These are phyloP conservation scores for Pachliopta kotzebuea DNA, from an alignment of 2,888 invertebrate species.

Conservation along the genomic window DNA sequence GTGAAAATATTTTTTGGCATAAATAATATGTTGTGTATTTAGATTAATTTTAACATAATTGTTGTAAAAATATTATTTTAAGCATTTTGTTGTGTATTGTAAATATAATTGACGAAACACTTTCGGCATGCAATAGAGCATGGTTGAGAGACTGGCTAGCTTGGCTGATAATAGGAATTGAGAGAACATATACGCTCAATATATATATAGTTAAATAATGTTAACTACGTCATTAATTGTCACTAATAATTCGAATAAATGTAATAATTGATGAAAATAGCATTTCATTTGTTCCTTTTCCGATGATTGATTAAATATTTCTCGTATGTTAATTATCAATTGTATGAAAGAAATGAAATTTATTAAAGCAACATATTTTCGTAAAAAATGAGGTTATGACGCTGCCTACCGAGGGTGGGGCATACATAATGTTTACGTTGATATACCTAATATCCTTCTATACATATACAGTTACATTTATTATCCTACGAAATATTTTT, in stretches of 20 bases:
- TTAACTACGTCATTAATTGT: constrained; percentile 70
- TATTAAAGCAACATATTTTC: constrained; percentile 56
- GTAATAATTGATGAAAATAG: constrained; percentile 53
- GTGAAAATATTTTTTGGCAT: neutral
- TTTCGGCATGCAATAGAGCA: constrained; percentile 44
- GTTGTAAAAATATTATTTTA: constrained; percentile 33
- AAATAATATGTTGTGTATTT: too few relatives aligned
- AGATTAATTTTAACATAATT: too few relatives aligned
- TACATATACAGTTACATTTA: too few relatives aligned
- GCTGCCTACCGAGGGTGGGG: constrained; percentile 50
- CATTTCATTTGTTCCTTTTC: constrained; percentile 37
- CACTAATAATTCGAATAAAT: constrained; percentile 71
- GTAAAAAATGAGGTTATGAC: constrained; percentile 66
- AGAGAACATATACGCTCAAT: constrained; percentile 74
- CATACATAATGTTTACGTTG: constrained; percentile 41
- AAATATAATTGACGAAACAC: constrained; percentile 48
- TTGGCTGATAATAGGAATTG: constrained; percentile 75
- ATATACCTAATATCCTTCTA: too few relatives aligned
- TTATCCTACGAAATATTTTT: too few relatives aligned
- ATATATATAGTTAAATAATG: constrained; percentile 63
- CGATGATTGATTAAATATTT: constrained; percentile 1
- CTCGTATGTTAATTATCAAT: neutral
- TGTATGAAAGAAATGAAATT: constrained; percentile 8
- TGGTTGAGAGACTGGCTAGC: constrained; percentile 52
- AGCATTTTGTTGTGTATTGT: constrained; percentile 43